phyloP scores from a whole-genome alignment of 1,140 invertebrate genomes.

The Leucophenga varia region DNA sequence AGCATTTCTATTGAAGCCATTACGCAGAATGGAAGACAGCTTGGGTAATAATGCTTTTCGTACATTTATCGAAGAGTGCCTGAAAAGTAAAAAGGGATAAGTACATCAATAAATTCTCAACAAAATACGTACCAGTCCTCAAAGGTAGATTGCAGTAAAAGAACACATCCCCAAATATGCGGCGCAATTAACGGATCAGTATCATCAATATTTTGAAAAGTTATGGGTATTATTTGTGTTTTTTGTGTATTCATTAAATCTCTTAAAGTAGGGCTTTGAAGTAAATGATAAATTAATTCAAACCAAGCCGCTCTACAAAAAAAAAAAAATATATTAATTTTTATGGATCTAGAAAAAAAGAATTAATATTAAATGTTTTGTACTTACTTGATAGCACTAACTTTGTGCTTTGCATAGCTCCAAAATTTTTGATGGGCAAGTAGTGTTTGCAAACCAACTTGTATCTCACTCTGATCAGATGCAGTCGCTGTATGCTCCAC shows the following conservation, averaged over 20 bases:
- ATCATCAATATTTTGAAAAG: constrained; percentile 72
- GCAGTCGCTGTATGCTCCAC: constrained; percentile 59
- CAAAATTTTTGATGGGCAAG: constrained; percentile 67
- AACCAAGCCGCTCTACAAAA: constrained; percentile 65
- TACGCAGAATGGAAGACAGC: constrained; percentile 66
- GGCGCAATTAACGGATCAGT: constrained; percentile 67
- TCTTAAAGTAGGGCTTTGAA: constrained; percentile 59
- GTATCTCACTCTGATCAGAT: constrained; percentile 58
- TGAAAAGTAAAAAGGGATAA: constrained; percentile 39
- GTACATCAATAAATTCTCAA: not conserved
- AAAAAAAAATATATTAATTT: not conserved
- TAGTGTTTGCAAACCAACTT: constrained; percentile 24
- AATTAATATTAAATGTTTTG: not conserved
- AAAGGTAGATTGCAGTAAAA: constrained; percentile 40
- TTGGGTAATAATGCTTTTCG: constrained; percentile 73
- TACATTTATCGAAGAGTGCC: constrained; percentile 68
- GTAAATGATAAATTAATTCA: constrained; percentile 64
- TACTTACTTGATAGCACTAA: constrained; percentile 57
- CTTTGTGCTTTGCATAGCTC: constrained; percentile 67
- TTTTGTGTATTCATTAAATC: constrained; percentile 58
- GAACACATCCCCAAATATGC: constrained; percentile 65
- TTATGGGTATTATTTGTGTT: constrained; percentile 61
- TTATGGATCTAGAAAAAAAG: constrained; percentile 1
- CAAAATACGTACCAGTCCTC: constrained; percentile 34
- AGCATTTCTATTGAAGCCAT: constrained; percentile 74